phyloP scores from a whole-genome alignment of 2,113 vertebrate genomes.

The Pristiophorus japonicus region DNA sequence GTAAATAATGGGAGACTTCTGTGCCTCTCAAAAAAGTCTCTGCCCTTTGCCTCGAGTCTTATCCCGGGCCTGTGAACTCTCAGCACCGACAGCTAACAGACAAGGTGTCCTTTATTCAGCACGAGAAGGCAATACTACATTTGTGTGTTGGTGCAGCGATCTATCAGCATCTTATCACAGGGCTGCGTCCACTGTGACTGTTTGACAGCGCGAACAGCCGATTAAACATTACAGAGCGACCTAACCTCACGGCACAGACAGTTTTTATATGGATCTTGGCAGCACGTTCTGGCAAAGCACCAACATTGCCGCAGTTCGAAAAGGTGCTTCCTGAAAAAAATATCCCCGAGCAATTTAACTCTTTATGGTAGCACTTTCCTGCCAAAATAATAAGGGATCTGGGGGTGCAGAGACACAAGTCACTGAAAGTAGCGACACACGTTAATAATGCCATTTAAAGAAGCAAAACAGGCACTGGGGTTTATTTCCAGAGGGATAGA shows the following conservation, averaged over 20 bases:
- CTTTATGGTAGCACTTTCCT: not conserved
- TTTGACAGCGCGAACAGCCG: not conserved
- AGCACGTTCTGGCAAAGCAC: conserved; percentile 1
- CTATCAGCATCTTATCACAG: not conserved
- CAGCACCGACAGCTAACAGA: not conserved
- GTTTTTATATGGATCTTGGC: conserved; percentile 23
- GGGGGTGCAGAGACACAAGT: no score
- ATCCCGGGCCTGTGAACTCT: not conserved
- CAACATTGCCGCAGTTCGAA: not conserved
- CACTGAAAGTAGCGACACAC: no score
- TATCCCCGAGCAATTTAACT: not conserved
- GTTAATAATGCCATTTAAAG: no score
- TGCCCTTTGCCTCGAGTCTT: not conserved
- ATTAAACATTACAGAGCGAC: conserved; percentile 14
- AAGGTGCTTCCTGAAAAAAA: conserved; percentile 11
- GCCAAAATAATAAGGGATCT: not conserved
- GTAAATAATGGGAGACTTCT: not conserved
- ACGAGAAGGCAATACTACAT: not conserved
- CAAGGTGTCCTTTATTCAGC: conserved; percentile 11
- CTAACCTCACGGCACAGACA: not conserved
- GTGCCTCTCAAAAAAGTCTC: not conserved
- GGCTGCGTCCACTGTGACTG: not conserved
- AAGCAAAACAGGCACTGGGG: no score
- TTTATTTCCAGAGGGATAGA: no score
- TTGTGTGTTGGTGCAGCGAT: not conserved